Base-by-base conservation (phyloP, 2,888 invertebrate genomes). In the Leucophora obtusa region DNA sequence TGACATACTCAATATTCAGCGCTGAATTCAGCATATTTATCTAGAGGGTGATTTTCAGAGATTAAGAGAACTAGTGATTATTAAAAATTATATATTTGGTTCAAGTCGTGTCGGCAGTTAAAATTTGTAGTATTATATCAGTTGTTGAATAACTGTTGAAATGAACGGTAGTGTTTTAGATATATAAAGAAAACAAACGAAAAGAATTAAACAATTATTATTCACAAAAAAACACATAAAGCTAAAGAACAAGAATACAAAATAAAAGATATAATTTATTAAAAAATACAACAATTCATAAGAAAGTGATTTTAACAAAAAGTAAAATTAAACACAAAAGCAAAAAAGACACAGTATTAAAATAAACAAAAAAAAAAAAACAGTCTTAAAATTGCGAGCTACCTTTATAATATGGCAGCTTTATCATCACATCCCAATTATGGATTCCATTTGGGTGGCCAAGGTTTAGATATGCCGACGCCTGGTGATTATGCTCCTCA, bases 341-440 rank as follows among this genome's bases (percentile, higher is more conserved):
- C 21, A 54, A 65, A 50, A 18, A 14, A 69, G 54, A 80, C 73
- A 80, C 75, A 59, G 56, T 51, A 7, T 7, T 33, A 53, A 54
- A 75, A 73, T 83, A 80, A 83, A 68, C 66, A 77, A 76, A 7
- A 58, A 17, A 35, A 17, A 18, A 56, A 17, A 50, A 69, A 58
- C 68, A 71, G n/a, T 75, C 63, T 75, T 71, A 69, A 66, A 83
- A 82, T 76, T 66, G 77, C 66, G 60, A 24, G 72, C 47, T 38
- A 66, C 53, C 69, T 66, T 73, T 65, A 47, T 9, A 74, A 78
- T 63, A 90, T 90, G 90, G 88, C 90, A 71, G 87, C 89, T 76
- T 85, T 90, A 84, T 89, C 90, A 53, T 86, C 90, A 68, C 90
- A 90, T 87, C 90, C 90, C 71, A 90, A 89, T 83, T 90, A 90